phyloP scores from a whole-genome alignment of 2,113 vertebrate genomes.

The Cyanoderma ruficeps region DNA sequence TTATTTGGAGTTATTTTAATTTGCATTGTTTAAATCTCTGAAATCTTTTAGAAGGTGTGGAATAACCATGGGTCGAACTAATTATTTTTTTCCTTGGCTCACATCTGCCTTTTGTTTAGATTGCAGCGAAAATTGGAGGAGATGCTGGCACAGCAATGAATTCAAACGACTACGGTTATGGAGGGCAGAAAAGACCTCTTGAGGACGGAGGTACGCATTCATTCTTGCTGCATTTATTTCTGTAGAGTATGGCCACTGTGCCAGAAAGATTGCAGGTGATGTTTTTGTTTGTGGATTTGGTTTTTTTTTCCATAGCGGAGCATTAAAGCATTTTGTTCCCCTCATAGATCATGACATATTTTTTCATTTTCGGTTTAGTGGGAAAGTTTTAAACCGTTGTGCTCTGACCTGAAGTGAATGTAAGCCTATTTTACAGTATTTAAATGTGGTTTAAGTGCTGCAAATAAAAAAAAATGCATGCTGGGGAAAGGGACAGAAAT shows the following conservation, averaged over 20 bases:
- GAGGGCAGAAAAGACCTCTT: conserved; percentile 96
- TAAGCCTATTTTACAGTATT: not conserved
- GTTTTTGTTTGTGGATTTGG: not conserved
- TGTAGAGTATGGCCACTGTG: not conserved
- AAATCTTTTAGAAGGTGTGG: not conserved
- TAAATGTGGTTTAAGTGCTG: not conserved
- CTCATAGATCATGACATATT: not conserved
- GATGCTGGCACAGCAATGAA: conserved; percentile 88
- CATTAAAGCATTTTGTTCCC: not conserved
- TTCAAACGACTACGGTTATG: conserved; percentile 91
- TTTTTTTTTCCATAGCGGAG: not conserved
- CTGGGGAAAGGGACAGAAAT: not conserved
- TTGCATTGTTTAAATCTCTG: accelerated
- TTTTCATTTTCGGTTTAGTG: not conserved
- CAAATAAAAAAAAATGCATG: not conserved
- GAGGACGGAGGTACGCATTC: conserved; percentile 93
- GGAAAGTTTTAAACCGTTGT: not conserved
- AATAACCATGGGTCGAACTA: not conserved
- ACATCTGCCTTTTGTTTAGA: conserved; percentile 74
- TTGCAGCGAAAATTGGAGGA: conserved; percentile 97
- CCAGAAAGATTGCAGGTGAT: not conserved
- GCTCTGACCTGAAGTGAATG: not conserved
- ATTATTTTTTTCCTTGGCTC: not conserved
- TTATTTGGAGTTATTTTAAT: not conserved
- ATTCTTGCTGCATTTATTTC: not conserved